Base-by-base conservation (phyloP, 2,888 invertebrate species). In the Congeria kusceri region DNA sequence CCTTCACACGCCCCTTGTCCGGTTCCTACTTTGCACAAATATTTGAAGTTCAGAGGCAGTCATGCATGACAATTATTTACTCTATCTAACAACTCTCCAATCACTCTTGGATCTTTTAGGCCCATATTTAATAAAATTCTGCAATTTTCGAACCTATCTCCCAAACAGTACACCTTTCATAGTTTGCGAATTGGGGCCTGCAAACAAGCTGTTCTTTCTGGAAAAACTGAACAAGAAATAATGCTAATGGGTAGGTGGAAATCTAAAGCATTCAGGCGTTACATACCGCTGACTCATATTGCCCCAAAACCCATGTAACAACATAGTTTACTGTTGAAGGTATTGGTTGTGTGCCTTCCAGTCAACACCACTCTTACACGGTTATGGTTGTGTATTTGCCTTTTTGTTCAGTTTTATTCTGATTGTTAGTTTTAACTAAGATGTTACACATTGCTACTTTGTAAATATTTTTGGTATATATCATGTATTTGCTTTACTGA, bases 211-310 rank as follows among this genome's bases (percentile, higher is more conserved):
- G 67, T 67, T 46, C 20, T 59, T 15, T 70, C 69, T 4, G 70
- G 70, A 3, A 59, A 18, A n/a, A 49, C 77, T 23, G 71, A 77
- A 63, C 44, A 39, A 9, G 20, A 63, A 25, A 59, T 66, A 15
- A 70, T 61, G 63, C 47, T 28, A 4, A 62, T 78, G 65, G 78
- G 78, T 0, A 25, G 70, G 15, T 78, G 74, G 78, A 73, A 74
- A 20, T 78, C 78, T 15, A 29, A 66, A 57, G 74, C 78, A 9
- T 53, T 74, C 23, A 68, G 61, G 47, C 15, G 59, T n/a, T 78
- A 78, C 32, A 74, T 74, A 3, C 49, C 73, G 3, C 23, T 70
- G 2, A 25, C 62, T 4, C 20, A 20, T 23, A 18, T 53, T 18
- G n/a, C 53, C 39, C 9, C 39, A 39, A 13, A 39, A 39, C 39